Conservation (phyloP, 2,113 vertebrate genomes). For the Centropus bengalensis region DNA sequence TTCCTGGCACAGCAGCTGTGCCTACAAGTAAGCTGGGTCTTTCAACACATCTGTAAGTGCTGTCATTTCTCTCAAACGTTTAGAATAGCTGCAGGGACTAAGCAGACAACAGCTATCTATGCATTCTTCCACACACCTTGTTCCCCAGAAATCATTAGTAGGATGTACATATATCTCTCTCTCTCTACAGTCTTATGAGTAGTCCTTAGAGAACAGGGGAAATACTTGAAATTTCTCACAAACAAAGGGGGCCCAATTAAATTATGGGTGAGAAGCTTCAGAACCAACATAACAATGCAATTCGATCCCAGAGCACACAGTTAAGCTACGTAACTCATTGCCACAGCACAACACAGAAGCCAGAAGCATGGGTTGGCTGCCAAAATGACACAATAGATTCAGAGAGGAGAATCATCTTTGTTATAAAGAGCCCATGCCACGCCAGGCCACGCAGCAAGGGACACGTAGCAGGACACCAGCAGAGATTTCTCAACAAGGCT, state of each 20-base stretch:
- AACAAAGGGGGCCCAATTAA: not conserved
- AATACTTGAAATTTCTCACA: not conserved
- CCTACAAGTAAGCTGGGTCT: not conserved
- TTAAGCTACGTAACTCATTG: not conserved
- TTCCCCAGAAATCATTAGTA: not conserved
- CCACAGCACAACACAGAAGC: accelerated
- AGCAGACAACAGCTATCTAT: not conserved
- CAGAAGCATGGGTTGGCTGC: not conserved
- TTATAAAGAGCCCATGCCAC: not conserved
- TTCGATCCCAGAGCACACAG: not conserved
- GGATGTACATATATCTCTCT: no score
- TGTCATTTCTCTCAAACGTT: not conserved
- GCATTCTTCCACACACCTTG: not conserved
- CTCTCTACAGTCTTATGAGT: not conserved
- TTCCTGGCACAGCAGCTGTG: not conserved
- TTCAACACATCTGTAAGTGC: not conserved
- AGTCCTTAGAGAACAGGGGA: not conserved
- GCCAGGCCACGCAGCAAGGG: not conserved
- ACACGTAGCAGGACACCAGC: not conserved
- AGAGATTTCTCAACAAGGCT: not conserved
- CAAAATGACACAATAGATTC: not conserved
- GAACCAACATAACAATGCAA: not conserved
- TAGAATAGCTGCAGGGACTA: not conserved
- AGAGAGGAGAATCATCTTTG: not conserved
- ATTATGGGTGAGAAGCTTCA: not conserved